phyloP scores from a whole-genome alignment of 1,140 invertebrate species.

The Wasmannia auropunctata region DNA sequence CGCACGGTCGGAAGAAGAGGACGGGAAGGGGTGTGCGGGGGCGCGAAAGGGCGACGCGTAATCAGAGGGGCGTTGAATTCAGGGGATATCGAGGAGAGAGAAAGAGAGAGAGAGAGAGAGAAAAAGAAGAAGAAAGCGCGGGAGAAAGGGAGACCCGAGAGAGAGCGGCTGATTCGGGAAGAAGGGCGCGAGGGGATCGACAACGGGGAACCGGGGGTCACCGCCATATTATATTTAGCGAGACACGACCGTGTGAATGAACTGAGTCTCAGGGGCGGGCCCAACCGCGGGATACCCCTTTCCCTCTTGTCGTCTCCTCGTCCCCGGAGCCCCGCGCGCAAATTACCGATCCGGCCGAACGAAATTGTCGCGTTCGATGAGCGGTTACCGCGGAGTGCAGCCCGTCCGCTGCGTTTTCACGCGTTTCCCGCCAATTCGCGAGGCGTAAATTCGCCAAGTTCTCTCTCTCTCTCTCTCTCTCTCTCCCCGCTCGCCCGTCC shows the following conservation, averaged over 20 bases:
- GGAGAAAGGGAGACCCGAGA: background rate
- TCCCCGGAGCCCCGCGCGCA: background rate
- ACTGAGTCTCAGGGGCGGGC: conserved; percentile 79
- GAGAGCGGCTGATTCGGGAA: conserved; percentile 37
- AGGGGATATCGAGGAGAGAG: conserved; percentile 69
- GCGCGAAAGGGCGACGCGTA: conserved; percentile 72
- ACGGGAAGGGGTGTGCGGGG: conserved; percentile 28
- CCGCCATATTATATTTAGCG: conserved; percentile 84
- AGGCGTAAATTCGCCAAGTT: background rate
- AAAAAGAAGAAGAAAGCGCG: background rate
- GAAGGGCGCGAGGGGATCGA: conserved; percentile 55
- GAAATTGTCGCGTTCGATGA: conserved; percentile 3
- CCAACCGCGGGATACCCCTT: conserved; percentile 33
- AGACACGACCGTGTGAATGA: conserved; percentile 82
- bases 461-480: no score
- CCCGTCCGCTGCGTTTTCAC: no score
- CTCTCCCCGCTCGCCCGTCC: no score
- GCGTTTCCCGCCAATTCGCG: background rate
- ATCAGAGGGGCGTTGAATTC: conserved; percentile 82
- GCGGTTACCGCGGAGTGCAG: background rate
- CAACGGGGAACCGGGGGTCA: conserved; percentile 73
- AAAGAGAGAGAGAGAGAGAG: background rate
- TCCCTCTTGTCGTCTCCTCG: background rate
- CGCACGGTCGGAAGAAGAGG: background rate
- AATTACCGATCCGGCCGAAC: background rate